Percentiles rank a stretch among this genome's conserved stretches.
Conservation (phyloP, 2,888 invertebrate species). For the Rugalucina vietnamica region DNA sequence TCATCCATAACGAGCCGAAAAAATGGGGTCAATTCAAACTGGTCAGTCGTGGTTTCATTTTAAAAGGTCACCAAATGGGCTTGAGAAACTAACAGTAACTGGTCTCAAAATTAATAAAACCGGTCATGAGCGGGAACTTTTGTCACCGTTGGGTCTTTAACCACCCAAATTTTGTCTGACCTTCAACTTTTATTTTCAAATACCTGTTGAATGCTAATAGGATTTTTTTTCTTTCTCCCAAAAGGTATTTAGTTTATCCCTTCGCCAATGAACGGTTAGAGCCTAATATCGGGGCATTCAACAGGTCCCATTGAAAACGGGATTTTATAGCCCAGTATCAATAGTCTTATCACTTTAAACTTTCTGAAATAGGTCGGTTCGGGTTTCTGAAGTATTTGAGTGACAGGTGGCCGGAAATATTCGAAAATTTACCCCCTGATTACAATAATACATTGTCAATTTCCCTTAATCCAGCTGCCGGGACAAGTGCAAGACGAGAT, state of each 20-base stretch:
- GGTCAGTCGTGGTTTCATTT: no score
- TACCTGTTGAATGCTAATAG: conserved; percentile 5
- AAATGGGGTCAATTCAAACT: no score
- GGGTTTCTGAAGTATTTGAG: conserved; percentile 57
- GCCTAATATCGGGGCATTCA: conserved; percentile 5
- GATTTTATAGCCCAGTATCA: conserved; percentile 7
- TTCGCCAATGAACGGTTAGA: not conserved
- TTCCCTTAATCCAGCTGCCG: conserved; percentile 59
- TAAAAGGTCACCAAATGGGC: no score
- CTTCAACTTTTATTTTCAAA: not conserved
- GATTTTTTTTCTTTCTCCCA: not conserved
- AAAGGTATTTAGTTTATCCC: not conserved
- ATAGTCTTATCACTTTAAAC: conserved; percentile 13
- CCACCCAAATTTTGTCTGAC: not conserved
- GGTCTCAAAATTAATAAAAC: no score
- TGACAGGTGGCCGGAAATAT: conserved; percentile 65
- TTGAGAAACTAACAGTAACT: no score
- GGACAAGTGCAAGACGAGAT: conserved; percentile 55
- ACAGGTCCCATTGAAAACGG: conserved; percentile 8
- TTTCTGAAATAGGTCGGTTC: conserved; percentile 54
- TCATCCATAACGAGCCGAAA: no score
- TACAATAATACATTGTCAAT: conserved; percentile 40
- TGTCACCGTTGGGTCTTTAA: not conserved
- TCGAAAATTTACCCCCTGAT: conserved; percentile 33
- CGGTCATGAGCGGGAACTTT: not conserved